Evolutionary conservation across 2,113 vertebrate genomes (phyloP).

Genomic region (Pachycephala philippinensis): DNA sequence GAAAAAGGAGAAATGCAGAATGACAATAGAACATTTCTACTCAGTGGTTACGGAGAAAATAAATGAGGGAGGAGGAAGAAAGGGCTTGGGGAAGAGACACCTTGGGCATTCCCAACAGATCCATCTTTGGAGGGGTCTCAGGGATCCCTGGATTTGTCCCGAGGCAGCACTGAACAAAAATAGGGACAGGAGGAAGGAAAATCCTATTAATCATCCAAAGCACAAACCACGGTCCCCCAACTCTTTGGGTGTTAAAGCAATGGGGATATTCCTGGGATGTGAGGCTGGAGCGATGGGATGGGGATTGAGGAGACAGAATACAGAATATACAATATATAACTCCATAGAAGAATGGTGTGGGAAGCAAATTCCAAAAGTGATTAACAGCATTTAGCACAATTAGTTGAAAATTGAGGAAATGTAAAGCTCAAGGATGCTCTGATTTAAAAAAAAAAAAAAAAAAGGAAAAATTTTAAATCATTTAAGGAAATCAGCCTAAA

Average conservation of each 20-base stretch:
- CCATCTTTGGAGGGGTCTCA: not conserved
- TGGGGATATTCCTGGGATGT: not conserved
- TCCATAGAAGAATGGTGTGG: fast-evolving
- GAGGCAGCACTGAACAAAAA: not conserved
- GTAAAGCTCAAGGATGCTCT: not conserved
- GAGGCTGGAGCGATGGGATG: not conserved
- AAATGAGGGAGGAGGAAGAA: not conserved
- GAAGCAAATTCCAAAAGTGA: not conserved
- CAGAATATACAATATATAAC: not conserved
- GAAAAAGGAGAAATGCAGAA: not conserved
- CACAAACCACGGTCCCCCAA: not conserved
- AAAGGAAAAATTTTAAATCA: not conserved
- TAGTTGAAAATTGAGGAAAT: fast-evolving
- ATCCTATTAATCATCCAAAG: not conserved
- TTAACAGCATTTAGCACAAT: not conserved
- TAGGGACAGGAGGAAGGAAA: not conserved
- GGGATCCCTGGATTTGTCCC: not conserved
- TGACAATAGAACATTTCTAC: fast-evolving
- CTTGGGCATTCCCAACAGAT: not conserved
- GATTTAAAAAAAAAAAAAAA: not conserved
- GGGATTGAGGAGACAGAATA: not conserved
- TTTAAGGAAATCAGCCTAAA: not conserved
- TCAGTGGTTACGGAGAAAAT: not conserved
- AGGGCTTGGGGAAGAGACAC: not conserved
- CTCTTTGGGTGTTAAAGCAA: not conserved